Evolutionary conservation across 1,140 invertebrate species (phyloP), one percentile per base, ranked within the genome.

Genomic region (Papilio xuthus): DNA sequence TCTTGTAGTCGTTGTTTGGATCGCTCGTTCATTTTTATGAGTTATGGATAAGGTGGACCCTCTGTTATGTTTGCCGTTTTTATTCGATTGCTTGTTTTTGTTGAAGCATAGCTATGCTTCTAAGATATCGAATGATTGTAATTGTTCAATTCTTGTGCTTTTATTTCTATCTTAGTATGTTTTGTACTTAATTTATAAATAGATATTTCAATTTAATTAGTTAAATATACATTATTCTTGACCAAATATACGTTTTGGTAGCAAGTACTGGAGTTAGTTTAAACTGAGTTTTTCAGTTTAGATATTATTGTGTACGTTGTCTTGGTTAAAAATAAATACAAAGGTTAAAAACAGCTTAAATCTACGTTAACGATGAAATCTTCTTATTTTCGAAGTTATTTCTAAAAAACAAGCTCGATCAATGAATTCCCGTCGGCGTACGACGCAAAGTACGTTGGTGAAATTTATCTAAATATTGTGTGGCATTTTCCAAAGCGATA

Each of bases 11-110:
- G 83, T 82, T 85, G 83, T 87, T 89, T 86, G 86, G 83, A 82
- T 84, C 83, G 85, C 85, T 88, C 88, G 86, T 90, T 90, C 89
- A 88, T 92, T 92, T 93, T 90, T 90, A 93, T 90, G 92, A 93
- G 85, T 92, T 91, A 93, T 91, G 90, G 89, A 89, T 87, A 85
- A 90, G 90, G 90, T 87, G 85, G 86, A 87, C 77, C 84, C 81
- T 79, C 80, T 81, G 79, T 79, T 79, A 77, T 93, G 86, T 92
- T 93, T 90, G 87, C 81, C 79, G 80, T 88, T 86, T 85, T 79
- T 81, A 82, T 86, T 78, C 86, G 81, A 88, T 85, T 92, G 86
- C 90, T 93, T 91, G 86, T 79, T 79, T 74, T 80, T 82, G 13
- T 18, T 32, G 60, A 67, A 28, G 60, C 1, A 28, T 67, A 13